Evolutionary conservation across 30 jellyfish, hydroid and myxozoan species (phyloP), one percentile per base, ranked within the genome.

Genomic region (Chironex yamaguchii): DNA sequence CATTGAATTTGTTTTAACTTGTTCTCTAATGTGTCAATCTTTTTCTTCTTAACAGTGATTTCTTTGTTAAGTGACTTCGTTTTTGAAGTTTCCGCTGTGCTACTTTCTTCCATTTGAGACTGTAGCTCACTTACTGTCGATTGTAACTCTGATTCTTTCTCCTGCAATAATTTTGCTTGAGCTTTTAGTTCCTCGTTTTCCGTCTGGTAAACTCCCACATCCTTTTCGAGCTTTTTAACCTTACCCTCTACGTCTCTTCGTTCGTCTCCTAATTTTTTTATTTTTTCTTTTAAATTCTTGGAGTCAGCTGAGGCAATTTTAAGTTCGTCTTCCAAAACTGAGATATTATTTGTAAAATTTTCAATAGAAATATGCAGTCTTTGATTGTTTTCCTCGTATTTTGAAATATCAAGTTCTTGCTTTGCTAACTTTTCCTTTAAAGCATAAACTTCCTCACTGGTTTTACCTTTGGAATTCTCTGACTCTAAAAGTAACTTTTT

Each of bases 31-130:
- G 27, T 62, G 1, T 84, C 97, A n/a, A 74, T 25, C 63, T 42
- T 86, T 49, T 92, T 92, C 50, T 92, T 96, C 49, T 79, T 76
- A 1, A 77, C 79, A 3, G 87, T 92, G 58, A 92, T 52, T 27
- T 78, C 82, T 33, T 76, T 71, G 48, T 92, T 81, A 26, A 79
- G 54, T n/a, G 79, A 34, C 4, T 69, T 96, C 34, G 71, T 86
- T 51, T 92, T 36, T 36, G 80, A 73, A 2, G 32, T 73, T 81
- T 64, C 53, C 76, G 82, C 78, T 4, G 34, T 28, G 30, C 73
- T 28, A 17, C 82, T 0, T 62, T 87, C 86, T 0, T 48, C 85
- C 21, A 86, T n/a, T 26, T 35, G 52, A 4, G 67, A 13, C 32
- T 92, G 89, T 24, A 79, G 90, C n/a, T 22, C 85, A 4, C 25